Evolutionary conservation across 2,888 invertebrate species (phyloP).

Genomic region (Gnatocerus cornutus): DNA sequence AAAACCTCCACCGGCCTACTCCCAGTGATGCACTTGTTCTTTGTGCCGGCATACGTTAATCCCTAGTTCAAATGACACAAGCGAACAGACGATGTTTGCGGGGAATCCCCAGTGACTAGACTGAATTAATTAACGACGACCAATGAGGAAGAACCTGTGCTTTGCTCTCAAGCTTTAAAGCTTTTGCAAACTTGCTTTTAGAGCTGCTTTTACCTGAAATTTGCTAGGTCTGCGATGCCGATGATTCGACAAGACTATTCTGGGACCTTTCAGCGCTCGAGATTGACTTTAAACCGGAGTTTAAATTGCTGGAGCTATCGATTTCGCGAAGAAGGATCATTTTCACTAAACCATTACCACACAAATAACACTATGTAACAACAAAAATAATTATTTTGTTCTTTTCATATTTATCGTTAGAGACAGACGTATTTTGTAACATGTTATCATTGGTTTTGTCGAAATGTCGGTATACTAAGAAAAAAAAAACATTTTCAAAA

Average conservation of each 20-base stretch:
- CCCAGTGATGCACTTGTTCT: conserved; percentile 25
- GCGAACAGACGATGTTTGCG: conserved; percentile 62
- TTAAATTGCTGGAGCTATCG: conserved; percentile 11
- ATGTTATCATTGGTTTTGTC: too few species aligned
- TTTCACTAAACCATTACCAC: too few species aligned
- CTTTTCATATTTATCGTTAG: too few species aligned
- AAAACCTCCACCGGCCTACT: not conserved
- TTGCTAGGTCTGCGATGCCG: conserved; percentile 9
- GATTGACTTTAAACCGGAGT: conserved; percentile 26
- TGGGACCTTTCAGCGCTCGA: conserved; percentile 16
- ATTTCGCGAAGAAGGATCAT: conserved; percentile 14
- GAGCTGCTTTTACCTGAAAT: conserved; percentile 36
- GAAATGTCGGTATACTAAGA: too few species aligned
- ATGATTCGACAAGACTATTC: not conserved
- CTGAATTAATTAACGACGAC: conserved; percentile 65
- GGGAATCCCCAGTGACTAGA: conserved; percentile 64
- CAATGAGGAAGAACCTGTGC: conserved; percentile 56
- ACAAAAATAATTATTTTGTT: too few species aligned
- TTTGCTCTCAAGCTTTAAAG: conserved; percentile 29
- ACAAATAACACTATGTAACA: too few species aligned
- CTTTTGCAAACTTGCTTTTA: conserved; percentile 20
- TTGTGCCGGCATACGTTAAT: conserved; percentile 40
- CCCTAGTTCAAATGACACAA: conserved; percentile 63
- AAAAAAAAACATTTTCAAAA: too few species aligned
- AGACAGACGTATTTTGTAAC: too few species aligned